These are phyloP conservation scores for Drosophila triauraria DNA, from an alignment of 1,140 invertebrate species.

Conservation along the genomic window DNA sequence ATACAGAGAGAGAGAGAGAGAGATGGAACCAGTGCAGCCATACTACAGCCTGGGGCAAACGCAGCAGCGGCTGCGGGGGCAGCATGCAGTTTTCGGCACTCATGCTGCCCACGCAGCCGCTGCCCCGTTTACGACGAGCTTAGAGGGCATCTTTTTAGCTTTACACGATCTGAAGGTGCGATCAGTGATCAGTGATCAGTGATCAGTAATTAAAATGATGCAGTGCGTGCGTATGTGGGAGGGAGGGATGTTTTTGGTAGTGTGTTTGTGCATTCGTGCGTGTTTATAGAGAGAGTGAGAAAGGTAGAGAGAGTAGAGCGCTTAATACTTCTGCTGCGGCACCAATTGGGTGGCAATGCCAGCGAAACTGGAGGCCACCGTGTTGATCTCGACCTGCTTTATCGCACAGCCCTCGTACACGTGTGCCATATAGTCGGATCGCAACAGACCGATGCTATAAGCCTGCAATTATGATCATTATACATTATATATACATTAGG, in stretches of 20 bases:
- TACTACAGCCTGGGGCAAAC: no score
- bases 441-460: conserved; percentile 88
- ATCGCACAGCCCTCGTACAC: conserved; percentile 87
- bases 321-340: conserved; percentile 89
- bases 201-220: conserved; percentile 10
- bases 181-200: conserved; percentile 3
- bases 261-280: conserved; percentile 42
- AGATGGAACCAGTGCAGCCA: background rate
- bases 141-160: no score
- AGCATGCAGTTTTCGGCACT: no score
- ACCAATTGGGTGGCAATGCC: conserved; percentile 87
- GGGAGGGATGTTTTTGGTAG: background rate
- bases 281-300: conserved; percentile 19
- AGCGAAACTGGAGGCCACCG: conserved; percentile 90
- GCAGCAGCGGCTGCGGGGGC: no score
- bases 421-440: conserved; percentile 92
- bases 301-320: conserved; percentile 66
- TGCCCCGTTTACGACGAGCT: no score
- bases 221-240: conserved; percentile 15
- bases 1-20: conserved; percentile 2
- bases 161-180: background rate
- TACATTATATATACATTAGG: conserved; percentile 72
- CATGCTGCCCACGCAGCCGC: no score
- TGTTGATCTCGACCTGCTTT: conserved; percentile 92
- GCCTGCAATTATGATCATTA: conserved; percentile 83